Percentiles rank a stretch among this genome's conserved stretches.
phyloP scores from a whole-genome alignment of 2,113 vertebrate genomes.

The Chascanopsetta lugubris region DNA sequence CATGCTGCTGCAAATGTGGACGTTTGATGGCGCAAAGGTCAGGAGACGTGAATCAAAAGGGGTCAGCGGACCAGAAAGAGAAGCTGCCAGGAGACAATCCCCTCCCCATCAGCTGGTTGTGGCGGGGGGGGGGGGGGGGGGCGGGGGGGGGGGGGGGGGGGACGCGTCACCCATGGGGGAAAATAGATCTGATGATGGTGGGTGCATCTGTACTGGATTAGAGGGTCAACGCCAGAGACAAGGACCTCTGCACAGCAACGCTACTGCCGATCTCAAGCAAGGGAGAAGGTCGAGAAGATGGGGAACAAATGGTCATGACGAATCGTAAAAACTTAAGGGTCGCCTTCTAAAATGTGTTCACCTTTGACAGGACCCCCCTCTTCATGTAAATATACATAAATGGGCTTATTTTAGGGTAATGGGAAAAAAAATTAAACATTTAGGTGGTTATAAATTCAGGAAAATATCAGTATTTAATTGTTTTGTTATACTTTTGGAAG shows the following conservation, averaged over 20 bases:
- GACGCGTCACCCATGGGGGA: neutral
- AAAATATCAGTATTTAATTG: too few species aligned
- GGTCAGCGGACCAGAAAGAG: conserved; percentile 25
- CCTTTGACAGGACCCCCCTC: too few species aligned
- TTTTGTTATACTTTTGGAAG: too few species aligned
- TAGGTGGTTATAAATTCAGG: too few species aligned
- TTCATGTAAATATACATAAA: too few species aligned
- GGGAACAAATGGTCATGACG: neutral
- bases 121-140: neutral
- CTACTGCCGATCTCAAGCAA: conserved; percentile 13
- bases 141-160: conserved; percentile 7
- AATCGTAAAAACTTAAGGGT: too few species aligned
- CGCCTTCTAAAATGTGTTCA: too few species aligned
- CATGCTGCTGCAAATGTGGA: conserved; percentile 9
- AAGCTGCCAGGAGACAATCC: conserved; percentile 42
- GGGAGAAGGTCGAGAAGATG: neutral
- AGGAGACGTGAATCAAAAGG: conserved; percentile 7
- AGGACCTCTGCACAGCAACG: conserved; percentile 12
- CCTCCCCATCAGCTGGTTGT: conserved; percentile 46
- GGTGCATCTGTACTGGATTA: conserved; percentile 34
- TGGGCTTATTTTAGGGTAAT: too few species aligned
- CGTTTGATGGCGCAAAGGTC: conserved; percentile 23
- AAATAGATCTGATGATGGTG: conserved; percentile 47
- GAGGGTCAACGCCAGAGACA: conserved; percentile 15
- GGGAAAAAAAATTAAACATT: too few species aligned